These are phyloP conservation scores for Napeogenes sylphis DNA, from an alignment of 2,888 invertebrate species.

Conservation along the genomic window DNA sequence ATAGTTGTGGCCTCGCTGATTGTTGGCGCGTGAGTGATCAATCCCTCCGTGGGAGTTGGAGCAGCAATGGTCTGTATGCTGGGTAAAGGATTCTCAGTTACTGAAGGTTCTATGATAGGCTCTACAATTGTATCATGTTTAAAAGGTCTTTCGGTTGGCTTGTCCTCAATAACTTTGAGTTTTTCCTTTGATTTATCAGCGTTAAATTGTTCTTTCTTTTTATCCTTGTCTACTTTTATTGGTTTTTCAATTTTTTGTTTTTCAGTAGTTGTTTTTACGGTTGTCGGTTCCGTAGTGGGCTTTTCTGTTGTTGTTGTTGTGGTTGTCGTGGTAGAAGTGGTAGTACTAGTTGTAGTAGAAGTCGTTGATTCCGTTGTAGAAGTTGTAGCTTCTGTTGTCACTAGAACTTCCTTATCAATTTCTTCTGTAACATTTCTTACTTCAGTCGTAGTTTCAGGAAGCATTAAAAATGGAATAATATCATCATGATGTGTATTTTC, in stretches of 20 bases:
- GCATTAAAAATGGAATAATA: constrained; percentile 35
- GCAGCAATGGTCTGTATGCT: constrained; percentile 35
- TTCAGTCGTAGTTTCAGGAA: constrained; percentile 42
- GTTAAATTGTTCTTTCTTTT: constrained; percentile 54
- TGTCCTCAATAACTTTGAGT: constrained; percentile 37
- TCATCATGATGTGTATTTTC: constrained; percentile 52
- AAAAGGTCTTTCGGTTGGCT: constrained; percentile 40
- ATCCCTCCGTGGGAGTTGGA: constrained; percentile 62
- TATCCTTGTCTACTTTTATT: constrained; percentile 54
- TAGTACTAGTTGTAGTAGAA: constrained; percentile 43
- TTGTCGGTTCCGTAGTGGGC: constrained; percentile 40
- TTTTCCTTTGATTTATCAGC: constrained; percentile 57
- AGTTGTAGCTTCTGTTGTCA: constrained; percentile 43
- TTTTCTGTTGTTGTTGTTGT: constrained; percentile 37
- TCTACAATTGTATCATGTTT: constrained; percentile 49
- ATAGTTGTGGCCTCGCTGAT: constrained; percentile 35
- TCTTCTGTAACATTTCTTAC: constrained; percentile 39
- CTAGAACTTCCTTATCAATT: constrained; percentile 44
- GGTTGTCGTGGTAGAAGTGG: constrained; percentile 40
- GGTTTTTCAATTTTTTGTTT: constrained; percentile 45
- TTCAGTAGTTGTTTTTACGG: constrained; percentile 39
- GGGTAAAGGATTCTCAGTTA: constrained; percentile 38
- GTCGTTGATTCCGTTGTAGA: constrained; percentile 38
- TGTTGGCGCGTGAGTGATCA: constrained; percentile 44
- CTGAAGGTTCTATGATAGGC: constrained; percentile 55